Evolutionary conservation across 2,113 vertebrate species (phyloP).

Genomic region (Silurus meridionalis): DNA sequence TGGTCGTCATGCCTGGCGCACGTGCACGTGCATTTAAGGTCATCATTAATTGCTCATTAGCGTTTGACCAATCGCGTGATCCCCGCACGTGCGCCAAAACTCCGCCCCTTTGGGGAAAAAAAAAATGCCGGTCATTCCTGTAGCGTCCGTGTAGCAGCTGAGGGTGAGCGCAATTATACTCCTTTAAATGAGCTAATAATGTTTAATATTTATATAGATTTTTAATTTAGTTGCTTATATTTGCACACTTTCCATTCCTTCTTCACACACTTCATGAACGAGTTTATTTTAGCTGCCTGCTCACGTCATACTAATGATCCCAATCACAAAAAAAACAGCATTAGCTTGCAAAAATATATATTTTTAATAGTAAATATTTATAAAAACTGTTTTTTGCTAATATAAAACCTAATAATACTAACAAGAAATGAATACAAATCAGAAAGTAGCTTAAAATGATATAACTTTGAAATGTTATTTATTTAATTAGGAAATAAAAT

Average conservation of each 20-base stretch:
- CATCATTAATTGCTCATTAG: conserved; percentile 83
- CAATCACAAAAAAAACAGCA: not conserved
- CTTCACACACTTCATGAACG: not conserved
- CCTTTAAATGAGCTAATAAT: not conserved
- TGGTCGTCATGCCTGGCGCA: conserved; percentile 74
- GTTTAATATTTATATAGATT: not conserved
- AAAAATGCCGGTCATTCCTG: not conserved
- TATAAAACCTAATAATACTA: not conserved
- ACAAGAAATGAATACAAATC: not conserved
- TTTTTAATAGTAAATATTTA: not conserved
- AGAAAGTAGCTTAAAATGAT: not conserved
- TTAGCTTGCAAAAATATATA: not conserved
- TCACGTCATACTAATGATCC: not conserved
- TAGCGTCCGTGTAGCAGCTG: too few relatives aligned
- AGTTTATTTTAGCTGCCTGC: not conserved
- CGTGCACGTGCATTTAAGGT: conserved; percentile 80
- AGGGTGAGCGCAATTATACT: not conserved
- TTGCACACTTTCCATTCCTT: not conserved
- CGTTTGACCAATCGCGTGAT: conserved; percentile 72
- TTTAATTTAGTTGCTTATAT: not conserved
- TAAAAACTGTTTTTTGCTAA: too few relatives aligned
- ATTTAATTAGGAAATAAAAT: not conserved
- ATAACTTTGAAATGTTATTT: not conserved
- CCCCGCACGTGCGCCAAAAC: conserved; percentile 70
- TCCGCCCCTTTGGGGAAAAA: not conserved